Conservation (phyloP, 2,113 vertebrate species). For the Symphodus melops region DNA sequence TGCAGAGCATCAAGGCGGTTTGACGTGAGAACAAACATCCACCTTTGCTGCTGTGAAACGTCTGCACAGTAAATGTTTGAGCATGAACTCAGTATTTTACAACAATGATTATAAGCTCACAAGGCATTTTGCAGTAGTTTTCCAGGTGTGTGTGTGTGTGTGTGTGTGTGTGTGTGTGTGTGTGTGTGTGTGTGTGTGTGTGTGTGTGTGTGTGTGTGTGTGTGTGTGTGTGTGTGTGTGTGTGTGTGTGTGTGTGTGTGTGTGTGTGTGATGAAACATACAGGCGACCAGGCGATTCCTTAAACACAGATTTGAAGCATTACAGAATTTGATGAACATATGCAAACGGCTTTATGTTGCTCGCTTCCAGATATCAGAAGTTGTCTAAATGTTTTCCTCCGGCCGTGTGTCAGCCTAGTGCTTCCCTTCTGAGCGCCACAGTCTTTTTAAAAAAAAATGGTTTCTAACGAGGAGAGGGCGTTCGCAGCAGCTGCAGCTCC, state of each 20-base stretch:
- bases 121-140: not conserved
- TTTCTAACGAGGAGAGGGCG: no score
- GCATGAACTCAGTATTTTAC: not conserved
- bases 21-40: not conserved
- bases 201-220: not conserved
- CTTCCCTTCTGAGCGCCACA: no score
- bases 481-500: no score
- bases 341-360: no score
- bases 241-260: not conserved
- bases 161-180: not conserved
- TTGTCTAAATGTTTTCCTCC: no score
- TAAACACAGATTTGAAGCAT: not conserved
- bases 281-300: not conserved
- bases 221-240: not conserved
- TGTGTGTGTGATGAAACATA: not conserved
- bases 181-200: not conserved
- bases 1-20: constrained; percentile 15
- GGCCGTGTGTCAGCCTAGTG: no score
- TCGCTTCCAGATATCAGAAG: no score
- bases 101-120: not conserved
- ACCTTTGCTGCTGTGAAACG: not conserved
- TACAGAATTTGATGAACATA: no score
- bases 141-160: not conserved
- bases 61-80: not conserved
- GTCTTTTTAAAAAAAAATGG: no score